A percentile compares a stretch with the other conserved stretches of the same genome.
phyloP scores from a whole-genome alignment of 2,888 invertebrate genomes.

The Acanthosoma haemorrhoidale region DNA sequence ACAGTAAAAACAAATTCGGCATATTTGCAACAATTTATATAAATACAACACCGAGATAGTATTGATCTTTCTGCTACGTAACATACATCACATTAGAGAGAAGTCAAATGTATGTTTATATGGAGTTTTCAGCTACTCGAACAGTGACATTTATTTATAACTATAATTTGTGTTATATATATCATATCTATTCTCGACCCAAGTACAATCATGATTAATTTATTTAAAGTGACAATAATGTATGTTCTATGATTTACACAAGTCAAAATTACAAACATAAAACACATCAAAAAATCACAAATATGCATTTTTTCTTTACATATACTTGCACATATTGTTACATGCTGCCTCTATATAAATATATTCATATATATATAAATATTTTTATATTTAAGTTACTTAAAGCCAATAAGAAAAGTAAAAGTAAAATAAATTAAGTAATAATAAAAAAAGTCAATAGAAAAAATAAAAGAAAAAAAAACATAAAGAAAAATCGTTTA shows the following conservation, averaged over 20 bases:
- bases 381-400: slow-evolving; percentile 17
- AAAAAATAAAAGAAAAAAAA: slow-evolving; percentile 34
- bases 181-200: slow-evolving; percentile 36
- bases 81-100: slow-evolving; percentile 33
- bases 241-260: slow-evolving; percentile 36
- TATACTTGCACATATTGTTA: slow-evolving; percentile 9
- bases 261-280: slow-evolving; percentile 18
- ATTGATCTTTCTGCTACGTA: slow-evolving; percentile 35
- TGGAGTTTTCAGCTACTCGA: slow-evolving; percentile 35
- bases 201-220: slow-evolving; percentile 31
- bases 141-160: slow-evolving; percentile 32
- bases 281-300: slow-evolving; percentile 28
- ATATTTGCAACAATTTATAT: slow-evolving; percentile 18
- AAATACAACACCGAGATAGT: slow-evolving; percentile 38
- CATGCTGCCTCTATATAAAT: slow-evolving; percentile 22
- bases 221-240: slow-evolving; percentile 34
- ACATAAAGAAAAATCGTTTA: slow-evolving; percentile 38
- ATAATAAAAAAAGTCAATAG: slow-evolving; percentile 15
- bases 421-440: slow-evolving; percentile 18
- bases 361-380: slow-evolving; percentile 24
- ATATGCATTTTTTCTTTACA: slow-evolving; percentile 26
- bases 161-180: slow-evolving; percentile 37
- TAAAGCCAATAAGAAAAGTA: slow-evolving; percentile 22
- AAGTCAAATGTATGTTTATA: slow-evolving; percentile 36
- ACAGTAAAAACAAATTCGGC: slow-evolving; percentile 8